Evolutionary conservation across 2,113 vertebrate genomes (phyloP).

Genomic region (Phaetusa simplex): DNA sequence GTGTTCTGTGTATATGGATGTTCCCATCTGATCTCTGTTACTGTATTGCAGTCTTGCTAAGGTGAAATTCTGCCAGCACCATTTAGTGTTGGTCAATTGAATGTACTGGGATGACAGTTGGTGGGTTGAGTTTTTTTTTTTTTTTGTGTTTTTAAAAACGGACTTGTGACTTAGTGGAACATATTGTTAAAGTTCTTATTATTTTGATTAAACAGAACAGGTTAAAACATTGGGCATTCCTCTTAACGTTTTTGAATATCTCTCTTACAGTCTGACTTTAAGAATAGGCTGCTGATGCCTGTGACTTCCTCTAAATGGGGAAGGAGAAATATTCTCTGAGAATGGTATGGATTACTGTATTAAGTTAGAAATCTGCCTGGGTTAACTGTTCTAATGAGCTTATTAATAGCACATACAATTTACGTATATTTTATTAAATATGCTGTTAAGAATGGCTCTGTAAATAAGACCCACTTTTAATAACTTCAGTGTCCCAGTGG

Average conservation of each 20-base stretch:
- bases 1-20: not conserved
- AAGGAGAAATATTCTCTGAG: not conserved
- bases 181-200: not conserved
- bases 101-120: not conserved
- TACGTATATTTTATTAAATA: not conserved
- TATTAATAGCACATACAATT: not conserved
- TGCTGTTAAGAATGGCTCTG: not conserved
- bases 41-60: not conserved
- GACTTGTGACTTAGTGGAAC: not conserved
- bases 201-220: not conserved
- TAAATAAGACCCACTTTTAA: constrained; percentile 7
- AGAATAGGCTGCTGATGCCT: not conserved
- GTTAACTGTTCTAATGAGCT: not conserved
- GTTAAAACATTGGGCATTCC: not conserved
- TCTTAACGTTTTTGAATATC: not conserved
- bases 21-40: not conserved
- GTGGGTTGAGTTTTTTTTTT: not conserved
- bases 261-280: not conserved
- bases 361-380: not conserved
- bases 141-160: not conserved
- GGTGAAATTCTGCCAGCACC: not conserved
- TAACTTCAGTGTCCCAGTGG: not conserved
- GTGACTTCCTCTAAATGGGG: not conserved
- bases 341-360: not conserved
- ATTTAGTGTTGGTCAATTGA: not conserved